Percentiles rank a stretch among this genome's conserved stretches.
phyloP scores from a whole-genome alignment of 2,113 vertebrate species.

The Panurus biarmicus region DNA sequence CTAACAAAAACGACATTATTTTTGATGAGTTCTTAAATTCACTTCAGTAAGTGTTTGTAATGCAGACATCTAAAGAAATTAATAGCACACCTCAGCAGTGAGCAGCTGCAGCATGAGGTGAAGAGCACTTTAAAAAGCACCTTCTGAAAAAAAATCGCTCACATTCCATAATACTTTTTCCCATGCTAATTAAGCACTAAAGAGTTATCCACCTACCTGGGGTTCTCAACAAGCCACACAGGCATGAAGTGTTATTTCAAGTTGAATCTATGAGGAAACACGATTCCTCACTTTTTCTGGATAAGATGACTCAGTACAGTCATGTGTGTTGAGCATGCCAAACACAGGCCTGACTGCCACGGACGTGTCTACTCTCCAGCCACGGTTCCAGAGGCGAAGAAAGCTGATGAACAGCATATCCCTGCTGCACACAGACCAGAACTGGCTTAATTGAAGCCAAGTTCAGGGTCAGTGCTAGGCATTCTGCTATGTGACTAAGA shows the following conservation, averaged over 20 bases:
- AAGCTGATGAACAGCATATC: not conserved
- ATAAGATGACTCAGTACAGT: not conserved
- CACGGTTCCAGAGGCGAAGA: not conserved
- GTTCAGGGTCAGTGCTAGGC: not conserved
- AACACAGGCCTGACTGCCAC: not conserved
- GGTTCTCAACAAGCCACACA: not conserved
- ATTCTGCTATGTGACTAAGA: not conserved
- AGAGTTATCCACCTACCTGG: not conserved
- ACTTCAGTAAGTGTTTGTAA: not conserved
- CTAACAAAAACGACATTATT: not conserved
- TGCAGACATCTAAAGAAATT: not conserved
- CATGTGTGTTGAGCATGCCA: fast-evolving
- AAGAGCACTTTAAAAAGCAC: not conserved
- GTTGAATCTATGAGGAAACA: not conserved
- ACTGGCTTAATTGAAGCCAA: not conserved
- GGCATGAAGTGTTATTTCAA: not conserved
- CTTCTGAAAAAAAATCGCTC: not conserved
- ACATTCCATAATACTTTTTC: not conserved
- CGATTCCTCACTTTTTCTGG: not conserved
- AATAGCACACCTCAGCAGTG: not conserved
- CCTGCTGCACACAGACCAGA: not conserved
- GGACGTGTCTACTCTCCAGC: not conserved
- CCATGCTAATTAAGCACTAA: not conserved
- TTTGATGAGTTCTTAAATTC: not conserved
- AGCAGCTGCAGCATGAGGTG: not conserved